Percentiles rank a stretch among this genome's conserved stretches.
phyloP scores from a whole-genome alignment of 35 echinoderm and acorn worm species.

The Ptychodera flava region DNA sequence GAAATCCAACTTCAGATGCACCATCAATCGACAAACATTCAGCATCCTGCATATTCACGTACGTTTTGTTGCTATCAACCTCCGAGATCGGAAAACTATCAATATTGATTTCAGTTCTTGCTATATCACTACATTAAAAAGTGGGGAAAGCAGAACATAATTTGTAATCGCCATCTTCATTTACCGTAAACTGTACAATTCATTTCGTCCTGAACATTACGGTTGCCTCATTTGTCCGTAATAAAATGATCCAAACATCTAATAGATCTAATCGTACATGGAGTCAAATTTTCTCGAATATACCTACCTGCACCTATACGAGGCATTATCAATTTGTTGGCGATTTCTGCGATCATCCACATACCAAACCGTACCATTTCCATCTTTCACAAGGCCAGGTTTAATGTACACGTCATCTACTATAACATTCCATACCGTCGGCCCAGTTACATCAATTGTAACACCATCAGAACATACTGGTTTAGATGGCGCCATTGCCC shows the following conservation, averaged over 20 bases:
- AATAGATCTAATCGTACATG: neutral
- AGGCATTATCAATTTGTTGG: neutral
- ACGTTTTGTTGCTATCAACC: neutral
- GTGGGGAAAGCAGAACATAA: neutral
- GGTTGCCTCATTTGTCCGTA: too few relatives aligned
- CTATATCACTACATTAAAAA: neutral
- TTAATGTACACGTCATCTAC: neutral
- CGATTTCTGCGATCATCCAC: neutral
- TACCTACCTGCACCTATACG: conserved; percentile 28
- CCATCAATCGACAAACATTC: neutral
- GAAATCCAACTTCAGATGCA: neutral
- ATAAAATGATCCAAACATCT: too few relatives aligned
- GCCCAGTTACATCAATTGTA: conserved; percentile 21
- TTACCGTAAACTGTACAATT: neutral
- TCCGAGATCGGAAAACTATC: neutral
- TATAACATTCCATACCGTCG: neutral
- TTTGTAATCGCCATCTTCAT: neutral
- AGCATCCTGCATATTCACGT: neutral
- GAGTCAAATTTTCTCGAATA: neutral
- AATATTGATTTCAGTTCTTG: neutral
- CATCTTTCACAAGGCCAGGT: conserved; percentile 16
- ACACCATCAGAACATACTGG: conserved; percentile 42
- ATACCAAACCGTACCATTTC: conserved; percentile 11
- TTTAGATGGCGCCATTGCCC: conserved; percentile 26
- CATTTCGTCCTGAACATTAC: too few relatives aligned